Percentiles rank a stretch among this genome's conserved stretches.
Evolutionary conservation across 2,797 vertebrate species (phyloP).

Genomic region (Zenarchopterus dispar): DNA sequence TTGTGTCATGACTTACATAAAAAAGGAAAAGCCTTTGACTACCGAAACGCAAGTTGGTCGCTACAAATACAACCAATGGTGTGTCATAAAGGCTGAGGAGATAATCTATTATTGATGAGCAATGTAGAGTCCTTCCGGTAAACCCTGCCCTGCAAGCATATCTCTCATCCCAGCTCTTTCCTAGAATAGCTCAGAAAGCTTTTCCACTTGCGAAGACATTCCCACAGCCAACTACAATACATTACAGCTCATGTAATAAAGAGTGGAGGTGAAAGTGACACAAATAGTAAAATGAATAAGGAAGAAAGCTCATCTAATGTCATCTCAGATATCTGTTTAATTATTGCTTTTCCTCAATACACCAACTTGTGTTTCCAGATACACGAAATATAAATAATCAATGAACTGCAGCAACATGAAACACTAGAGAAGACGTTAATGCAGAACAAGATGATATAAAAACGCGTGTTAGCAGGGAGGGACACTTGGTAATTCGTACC

Average conservation of each 20-base stretch:
- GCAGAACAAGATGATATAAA: slow-evolving; percentile 18
- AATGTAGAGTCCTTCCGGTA: slow-evolving; percentile 71
- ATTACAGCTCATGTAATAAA: slow-evolving; percentile 18
- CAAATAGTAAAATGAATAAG: not conserved
- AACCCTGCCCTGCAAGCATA: slow-evolving; percentile 55
- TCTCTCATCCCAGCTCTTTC: slow-evolving; percentile 64
- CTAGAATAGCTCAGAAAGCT: slow-evolving; percentile 67
- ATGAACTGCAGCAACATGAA: slow-evolving; percentile 80
- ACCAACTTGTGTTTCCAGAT: slow-evolving; percentile 59
- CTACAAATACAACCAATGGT: slow-evolving; percentile 40
- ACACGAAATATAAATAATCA: slow-evolving; percentile 79
- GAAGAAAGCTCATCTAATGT: not conserved
- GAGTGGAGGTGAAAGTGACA: slow-evolving; percentile 2
- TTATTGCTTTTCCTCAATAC: slow-evolving; percentile 24
- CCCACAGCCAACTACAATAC: slow-evolving; percentile 48
- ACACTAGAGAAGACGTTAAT: slow-evolving; percentile 55
- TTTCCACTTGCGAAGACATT: slow-evolving; percentile 52
- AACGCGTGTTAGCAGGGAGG: not conserved
- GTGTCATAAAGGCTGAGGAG: slow-evolving; percentile 54
- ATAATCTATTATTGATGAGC: slow-evolving; percentile 79
- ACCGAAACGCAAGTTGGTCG: slow-evolving; percentile 31
- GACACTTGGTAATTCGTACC: slow-evolving; percentile 27
- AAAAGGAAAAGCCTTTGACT: slow-evolving; percentile 12
- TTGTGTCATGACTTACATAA: slow-evolving; percentile 8
- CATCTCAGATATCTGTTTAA: not conserved